A percentile compares a stretch with the other conserved stretches of the same genome.
Evolutionary conservation across 2,113 vertebrate genomes (phyloP).

Genomic region (Drymodes brunneopygia): DNA sequence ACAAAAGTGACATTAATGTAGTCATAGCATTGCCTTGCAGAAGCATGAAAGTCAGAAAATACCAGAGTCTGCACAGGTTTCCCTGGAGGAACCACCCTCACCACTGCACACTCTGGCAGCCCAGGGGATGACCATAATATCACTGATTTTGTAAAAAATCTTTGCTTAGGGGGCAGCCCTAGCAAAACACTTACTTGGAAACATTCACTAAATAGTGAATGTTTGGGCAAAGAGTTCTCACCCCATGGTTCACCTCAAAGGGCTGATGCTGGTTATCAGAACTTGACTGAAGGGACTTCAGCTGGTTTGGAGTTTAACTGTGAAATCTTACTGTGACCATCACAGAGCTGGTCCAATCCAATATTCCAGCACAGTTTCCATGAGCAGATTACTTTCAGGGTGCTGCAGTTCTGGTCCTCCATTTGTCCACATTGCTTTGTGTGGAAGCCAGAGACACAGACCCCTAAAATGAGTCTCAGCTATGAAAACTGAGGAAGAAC

Average conservation of each 20-base stretch:
- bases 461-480: accelerated
- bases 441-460: neutral
- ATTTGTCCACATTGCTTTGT: neutral
- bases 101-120: neutral
- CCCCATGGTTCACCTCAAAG: neutral
- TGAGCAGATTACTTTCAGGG: neutral
- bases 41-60: neutral
- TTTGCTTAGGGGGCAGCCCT: neutral
- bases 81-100: neutral
- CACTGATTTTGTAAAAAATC: neutral
- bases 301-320: neutral
- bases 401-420: neutral
- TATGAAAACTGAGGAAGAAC: neutral
- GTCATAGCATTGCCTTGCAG: neutral
- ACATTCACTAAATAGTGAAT: neutral
- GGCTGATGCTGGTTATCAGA: neutral
- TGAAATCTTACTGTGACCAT: neutral
- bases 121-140: neutral
- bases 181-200: neutral
- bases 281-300: neutral
- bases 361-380: neutral
- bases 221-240: neutral
- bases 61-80: neutral
- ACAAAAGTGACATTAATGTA: neutral
- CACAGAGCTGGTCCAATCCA: neutral